phyloP scores from a whole-genome alignment of 2,113 vertebrate species.

The Solea solea region DNA sequence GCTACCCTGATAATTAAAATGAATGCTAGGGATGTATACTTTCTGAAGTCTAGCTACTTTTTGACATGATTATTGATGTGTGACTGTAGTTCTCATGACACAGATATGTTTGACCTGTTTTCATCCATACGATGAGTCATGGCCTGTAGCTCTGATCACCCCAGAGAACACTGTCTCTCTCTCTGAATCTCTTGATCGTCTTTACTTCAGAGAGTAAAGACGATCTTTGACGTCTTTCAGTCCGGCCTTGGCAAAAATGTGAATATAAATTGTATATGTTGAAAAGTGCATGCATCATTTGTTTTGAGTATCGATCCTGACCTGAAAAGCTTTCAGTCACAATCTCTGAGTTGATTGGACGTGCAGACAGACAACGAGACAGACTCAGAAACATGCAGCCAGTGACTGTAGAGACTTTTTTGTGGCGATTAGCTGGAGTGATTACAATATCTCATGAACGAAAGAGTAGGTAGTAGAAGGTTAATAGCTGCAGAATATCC shows the following conservation, averaged over 20 bases:
- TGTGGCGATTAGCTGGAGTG: too few species aligned
- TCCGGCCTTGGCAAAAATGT: too few species aligned
- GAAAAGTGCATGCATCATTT: too few species aligned
- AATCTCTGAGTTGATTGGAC: constrained; percentile 12
- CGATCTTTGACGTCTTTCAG: background rate
- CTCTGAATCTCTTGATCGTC: constrained; percentile 42
- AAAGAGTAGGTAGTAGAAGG: too few species aligned
- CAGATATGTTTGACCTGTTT: constrained; percentile 63
- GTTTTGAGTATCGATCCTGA: background rate
- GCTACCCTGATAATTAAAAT: constrained; percentile 37
- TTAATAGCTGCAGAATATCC: too few species aligned
- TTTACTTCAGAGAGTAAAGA: constrained; percentile 4
- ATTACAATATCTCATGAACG: too few species aligned
- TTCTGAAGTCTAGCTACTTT: constrained; percentile 35
- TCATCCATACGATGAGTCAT: constrained; percentile 59
- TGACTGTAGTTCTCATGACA: constrained; percentile 44
- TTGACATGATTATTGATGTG: constrained; percentile 46
- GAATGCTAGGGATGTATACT: constrained; percentile 33
- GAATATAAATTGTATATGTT: too few species aligned
- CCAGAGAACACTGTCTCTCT: constrained; percentile 69
- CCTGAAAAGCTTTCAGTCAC: background rate
- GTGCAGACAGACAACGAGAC: constrained; percentile 30
- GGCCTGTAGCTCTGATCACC: constrained; percentile 61
- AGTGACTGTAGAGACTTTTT: background rate
- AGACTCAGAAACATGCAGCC: constrained; percentile 31